Evolutionary conservation across 2,797 vertebrate genomes (phyloP).

Genomic region (Sparus aurata): DNA sequence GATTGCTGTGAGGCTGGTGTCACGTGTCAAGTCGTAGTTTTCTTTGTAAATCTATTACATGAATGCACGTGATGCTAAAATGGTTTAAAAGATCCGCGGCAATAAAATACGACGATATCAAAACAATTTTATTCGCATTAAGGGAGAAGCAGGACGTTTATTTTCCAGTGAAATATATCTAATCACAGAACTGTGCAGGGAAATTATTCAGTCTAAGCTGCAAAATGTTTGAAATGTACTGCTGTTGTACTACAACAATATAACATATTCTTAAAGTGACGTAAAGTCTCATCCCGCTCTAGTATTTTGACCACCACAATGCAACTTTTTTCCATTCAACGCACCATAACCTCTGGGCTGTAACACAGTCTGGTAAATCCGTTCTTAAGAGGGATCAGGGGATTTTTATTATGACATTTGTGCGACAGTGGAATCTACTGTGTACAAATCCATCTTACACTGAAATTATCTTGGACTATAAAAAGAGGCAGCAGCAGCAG

Average conservation of each 20-base stretch:
- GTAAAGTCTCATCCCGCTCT: conserved; percentile 1
- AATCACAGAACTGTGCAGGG: background rate
- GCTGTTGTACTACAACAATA: background rate
- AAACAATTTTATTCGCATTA: conserved; percentile 9
- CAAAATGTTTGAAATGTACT: conserved; percentile 4
- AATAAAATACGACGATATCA: conserved; percentile 10
- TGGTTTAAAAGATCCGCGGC: background rate
- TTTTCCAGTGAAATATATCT: background rate
- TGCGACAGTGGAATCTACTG: conserved; percentile 22
- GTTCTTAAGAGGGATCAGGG: conserved; percentile 34
- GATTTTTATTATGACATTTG: conserved; percentile 38
- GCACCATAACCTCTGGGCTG: conserved; percentile 6
- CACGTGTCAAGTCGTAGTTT: background rate
- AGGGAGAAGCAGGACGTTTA: background rate
- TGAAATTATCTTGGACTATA: conserved; percentile 16
- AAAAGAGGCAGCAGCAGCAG: background rate
- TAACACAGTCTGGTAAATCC: conserved; percentile 34
- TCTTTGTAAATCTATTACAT: background rate
- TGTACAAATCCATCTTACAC: conserved; percentile 36
- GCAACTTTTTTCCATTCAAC: conserved; percentile 21
- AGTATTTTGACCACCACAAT: background rate
- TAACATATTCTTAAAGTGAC: background rate
- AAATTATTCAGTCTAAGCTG: background rate
- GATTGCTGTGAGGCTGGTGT: background rate
- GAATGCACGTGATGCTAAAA: background rate